phyloP scores from a whole-genome alignment of 2,888 invertebrate genomes.

The Meganola albula region DNA sequence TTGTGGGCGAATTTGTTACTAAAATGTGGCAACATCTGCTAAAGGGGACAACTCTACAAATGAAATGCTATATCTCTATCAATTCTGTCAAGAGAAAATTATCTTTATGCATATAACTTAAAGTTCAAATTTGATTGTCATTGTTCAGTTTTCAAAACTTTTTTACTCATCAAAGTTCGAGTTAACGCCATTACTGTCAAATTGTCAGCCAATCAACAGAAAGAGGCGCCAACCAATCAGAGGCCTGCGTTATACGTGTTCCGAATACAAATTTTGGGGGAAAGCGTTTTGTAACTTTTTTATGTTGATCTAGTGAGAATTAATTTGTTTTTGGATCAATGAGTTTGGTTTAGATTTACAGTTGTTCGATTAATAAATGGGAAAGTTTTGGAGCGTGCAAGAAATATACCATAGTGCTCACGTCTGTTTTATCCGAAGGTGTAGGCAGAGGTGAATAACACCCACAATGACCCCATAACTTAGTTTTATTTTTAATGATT shows the following conservation, averaged over 20 bases:
- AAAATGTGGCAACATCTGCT: slow-evolving; percentile 77
- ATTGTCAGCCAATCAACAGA: slow-evolving; percentile 68
- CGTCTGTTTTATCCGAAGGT: no score
- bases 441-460: no score
- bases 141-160: slow-evolving; percentile 19
- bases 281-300: slow-evolving; percentile 68
- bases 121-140: slow-evolving; percentile 13
- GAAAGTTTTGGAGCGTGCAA: no score
- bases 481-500: no score
- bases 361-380: no score
- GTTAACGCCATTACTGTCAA: slow-evolving; percentile 77
- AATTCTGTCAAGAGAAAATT: slow-evolving; percentile 5
- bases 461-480: no score
- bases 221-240: slow-evolving; percentile 59
- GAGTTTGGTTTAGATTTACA: slow-evolving; percentile 25
- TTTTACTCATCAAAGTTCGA: slow-evolving; percentile 29
- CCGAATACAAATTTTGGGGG: slow-evolving; percentile 69
- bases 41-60: slow-evolving; percentile 44
- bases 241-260: slow-evolving; percentile 49
- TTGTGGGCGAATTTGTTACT: slow-evolving; percentile 75
- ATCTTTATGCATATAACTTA: slow-evolving; percentile 5
- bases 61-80: slow-evolving; percentile 14
- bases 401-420: no score
- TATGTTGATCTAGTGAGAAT: slow-evolving; percentile 37
- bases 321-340: slow-evolving; percentile 42